Conservation (phyloP, 1,140 invertebrate genomes). For the Chironomus tepperi region DNA sequence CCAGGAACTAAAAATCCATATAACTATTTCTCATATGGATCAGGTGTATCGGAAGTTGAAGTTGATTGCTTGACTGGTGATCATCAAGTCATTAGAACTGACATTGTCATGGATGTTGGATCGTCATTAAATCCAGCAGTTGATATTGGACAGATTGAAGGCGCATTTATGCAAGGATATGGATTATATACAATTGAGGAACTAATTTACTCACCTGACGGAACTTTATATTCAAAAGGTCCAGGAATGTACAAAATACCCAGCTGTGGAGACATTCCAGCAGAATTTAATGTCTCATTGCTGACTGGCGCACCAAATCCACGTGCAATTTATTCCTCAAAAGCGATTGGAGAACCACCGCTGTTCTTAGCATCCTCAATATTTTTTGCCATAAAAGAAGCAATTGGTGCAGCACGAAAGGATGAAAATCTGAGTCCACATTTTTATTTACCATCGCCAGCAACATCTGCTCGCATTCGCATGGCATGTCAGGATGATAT, state of each 20-base stretch:
- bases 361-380: constrained; percentile 77
- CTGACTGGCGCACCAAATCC: constrained; percentile 81
- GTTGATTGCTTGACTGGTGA: constrained; percentile 52
- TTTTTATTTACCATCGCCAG: constrained; percentile 79
- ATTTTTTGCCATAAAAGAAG: constrained; percentile 87
- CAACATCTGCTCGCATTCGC: constrained; percentile 78
- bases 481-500: constrained; percentile 83
- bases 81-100: constrained; percentile 51
- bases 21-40: constrained; percentile 48
- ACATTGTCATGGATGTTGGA: constrained; percentile 64
- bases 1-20: constrained; percentile 41
- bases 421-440: constrained; percentile 52
- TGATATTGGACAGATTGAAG: constrained; percentile 64
- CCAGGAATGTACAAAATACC: constrained; percentile 93
- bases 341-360: constrained; percentile 94
- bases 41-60: constrained; percentile 47
- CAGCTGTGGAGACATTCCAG: constrained; percentile 79
- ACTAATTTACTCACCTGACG: constrained; percentile 59
- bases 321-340: constrained; percentile 87
- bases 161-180: constrained; percentile 58
- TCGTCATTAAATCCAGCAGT: constrained; percentile 59
- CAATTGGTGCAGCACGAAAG: constrained; percentile 65
- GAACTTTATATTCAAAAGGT: constrained; percentile 71
- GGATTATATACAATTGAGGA: constrained; percentile 57
- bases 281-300: constrained; percentile 88